phyloP scores from a whole-genome alignment of 2,888 invertebrate species.

The Drosophila melanosoma region DNA sequence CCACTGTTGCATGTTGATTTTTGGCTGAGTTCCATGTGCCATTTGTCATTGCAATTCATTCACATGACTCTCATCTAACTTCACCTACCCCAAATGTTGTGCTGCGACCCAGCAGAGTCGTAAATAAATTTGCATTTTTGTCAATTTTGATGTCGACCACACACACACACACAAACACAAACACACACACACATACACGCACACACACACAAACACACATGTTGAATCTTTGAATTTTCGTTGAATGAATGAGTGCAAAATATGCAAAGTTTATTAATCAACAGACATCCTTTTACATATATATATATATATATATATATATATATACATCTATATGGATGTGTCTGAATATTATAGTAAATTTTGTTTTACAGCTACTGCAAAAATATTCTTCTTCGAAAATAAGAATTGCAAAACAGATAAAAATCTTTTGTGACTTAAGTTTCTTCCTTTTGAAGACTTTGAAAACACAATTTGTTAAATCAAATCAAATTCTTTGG shows the following conservation, averaged over 20 bases:
- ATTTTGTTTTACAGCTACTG: neutral
- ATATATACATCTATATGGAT: neutral
- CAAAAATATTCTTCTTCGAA: neutral
- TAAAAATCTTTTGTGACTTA: neutral
- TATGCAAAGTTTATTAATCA: conserved; percentile 74
- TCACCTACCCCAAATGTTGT: conserved; percentile 18
- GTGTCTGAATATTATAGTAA: neutral
- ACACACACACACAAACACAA: conserved; percentile 24
- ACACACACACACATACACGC: neutral
- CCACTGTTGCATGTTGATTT: conserved; percentile 70
- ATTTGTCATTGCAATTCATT: conserved; percentile 64
- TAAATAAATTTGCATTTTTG: conserved; percentile 81
- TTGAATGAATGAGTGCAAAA: conserved; percentile 60
- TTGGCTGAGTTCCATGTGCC: conserved; percentile 53
- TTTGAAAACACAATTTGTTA: neutral
- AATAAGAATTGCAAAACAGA: neutral
- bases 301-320: neutral
- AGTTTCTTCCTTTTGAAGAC: neutral
- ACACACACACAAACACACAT: neutral
- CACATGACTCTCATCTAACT: conserved; percentile 51
- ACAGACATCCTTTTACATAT: conserved; percentile 18
- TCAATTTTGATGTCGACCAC: conserved; percentile 72
- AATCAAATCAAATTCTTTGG: neutral
- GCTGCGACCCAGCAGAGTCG: conserved; percentile 48
- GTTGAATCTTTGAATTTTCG: conserved; percentile 19